These are phyloP conservation scores for Lasioglossum lativentre DNA, from an alignment of 2,888 invertebrate genomes.

Conservation along the genomic window DNA sequence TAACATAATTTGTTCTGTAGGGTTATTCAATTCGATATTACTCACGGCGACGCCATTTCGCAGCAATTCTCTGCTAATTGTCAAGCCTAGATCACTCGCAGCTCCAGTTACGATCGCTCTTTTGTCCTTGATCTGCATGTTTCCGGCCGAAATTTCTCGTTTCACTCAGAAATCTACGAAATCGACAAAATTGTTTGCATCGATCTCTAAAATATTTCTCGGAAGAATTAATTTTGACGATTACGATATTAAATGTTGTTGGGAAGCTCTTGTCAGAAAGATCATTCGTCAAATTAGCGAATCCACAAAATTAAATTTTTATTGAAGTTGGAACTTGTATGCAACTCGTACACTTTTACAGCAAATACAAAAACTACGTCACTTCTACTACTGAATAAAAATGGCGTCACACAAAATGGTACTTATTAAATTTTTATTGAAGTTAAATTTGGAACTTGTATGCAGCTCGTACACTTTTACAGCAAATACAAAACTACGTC, in stretches of 20 bases:
- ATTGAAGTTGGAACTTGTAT: too few relatives aligned
- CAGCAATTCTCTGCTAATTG: slow-evolving; percentile 78
- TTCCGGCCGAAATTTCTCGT: background rate
- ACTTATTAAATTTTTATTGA: too few relatives aligned
- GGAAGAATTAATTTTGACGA: background rate
- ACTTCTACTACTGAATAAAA: too few relatives aligned
- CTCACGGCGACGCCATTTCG: slow-evolving; percentile 80
- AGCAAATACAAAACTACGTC: background rate
- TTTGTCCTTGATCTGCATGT: slow-evolving; percentile 82
- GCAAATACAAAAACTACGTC: background rate
- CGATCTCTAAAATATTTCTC: background rate
- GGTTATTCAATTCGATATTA: slow-evolving; percentile 32
- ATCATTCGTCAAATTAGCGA: background rate
- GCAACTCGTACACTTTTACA: background rate
- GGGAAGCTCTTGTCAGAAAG: background rate
- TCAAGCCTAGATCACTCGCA: slow-evolving; percentile 76
- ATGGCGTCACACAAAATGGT: too few relatives aligned
- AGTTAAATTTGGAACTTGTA: too few relatives aligned
- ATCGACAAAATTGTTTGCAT: background rate
- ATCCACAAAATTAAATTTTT: too few relatives aligned
- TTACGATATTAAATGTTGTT: background rate
- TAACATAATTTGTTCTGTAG: background rate
- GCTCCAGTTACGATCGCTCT: slow-evolving; percentile 80
- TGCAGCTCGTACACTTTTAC: background rate
- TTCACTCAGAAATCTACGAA: background rate